Evolutionary conservation across 2,888 invertebrate genomes (phyloP).

Genomic region (Latrodectus elegans): DNA sequence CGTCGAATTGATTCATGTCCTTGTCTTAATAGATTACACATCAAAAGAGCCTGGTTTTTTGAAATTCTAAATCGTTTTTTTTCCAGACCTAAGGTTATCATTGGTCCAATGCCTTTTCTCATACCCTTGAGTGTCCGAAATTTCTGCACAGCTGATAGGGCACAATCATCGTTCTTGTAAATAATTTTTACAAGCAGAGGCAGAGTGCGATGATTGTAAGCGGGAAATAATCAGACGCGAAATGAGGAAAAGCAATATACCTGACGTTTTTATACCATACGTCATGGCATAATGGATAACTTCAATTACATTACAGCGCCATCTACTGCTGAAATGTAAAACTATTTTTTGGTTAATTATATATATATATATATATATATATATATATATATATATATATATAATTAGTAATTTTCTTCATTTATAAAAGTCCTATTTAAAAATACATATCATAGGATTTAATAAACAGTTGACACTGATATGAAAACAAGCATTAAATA

Average conservation of each 20-base stretch:
- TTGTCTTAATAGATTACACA: constrained; percentile 11
- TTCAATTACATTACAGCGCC: no score
- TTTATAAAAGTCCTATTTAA: no score
- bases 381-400: no score
- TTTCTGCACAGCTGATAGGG: constrained; percentile 4
- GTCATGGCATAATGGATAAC: no score
- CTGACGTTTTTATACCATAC: no score
- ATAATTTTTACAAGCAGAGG: neutral
- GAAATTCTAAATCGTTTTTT: constrained; percentile 6
- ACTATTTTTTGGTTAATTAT: no score
- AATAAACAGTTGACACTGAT: no score
- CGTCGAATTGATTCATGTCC: neutral
- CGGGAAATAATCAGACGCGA: neutral
- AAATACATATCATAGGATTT: no score
- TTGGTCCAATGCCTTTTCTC: constrained; percentile 15
- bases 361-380: no score
- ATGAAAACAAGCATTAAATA: no score
- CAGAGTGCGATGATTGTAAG: neutral
- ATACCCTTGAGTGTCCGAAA: constrained; percentile 8
- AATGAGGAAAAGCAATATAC: neutral
- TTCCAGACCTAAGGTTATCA: neutral
- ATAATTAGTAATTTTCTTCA: no score
- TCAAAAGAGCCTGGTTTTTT: constrained; percentile 9
- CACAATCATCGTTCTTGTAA: constrained; percentile 1
- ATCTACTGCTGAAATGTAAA: no score